Evolutionary conservation across 2,888 invertebrate genomes (phyloP), one percentile per base, ranked within the genome.

Genomic region (Abrostola triplasia): DNA sequence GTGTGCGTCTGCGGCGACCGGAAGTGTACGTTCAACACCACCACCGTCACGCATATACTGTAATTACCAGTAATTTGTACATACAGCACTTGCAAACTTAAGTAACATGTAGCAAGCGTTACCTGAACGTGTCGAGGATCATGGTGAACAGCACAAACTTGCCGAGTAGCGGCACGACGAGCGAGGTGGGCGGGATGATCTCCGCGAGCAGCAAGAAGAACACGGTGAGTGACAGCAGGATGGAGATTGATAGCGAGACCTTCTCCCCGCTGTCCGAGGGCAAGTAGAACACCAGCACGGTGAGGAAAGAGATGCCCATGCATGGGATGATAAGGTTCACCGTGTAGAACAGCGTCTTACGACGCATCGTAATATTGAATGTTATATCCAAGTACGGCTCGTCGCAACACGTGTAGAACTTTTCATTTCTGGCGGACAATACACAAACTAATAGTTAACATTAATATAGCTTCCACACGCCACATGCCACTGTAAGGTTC

Each of bases 251-350:
- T 90, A 99, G 96, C 91, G 99, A 98, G 93, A 99, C 99, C 52
- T 99, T 99, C 95, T 99, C 99, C 84, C 99, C 99, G 92, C 98
- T 98, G 95, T 99, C 99, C 76, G 98, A 98, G 78, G 99, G 99
- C 91, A 99, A 95, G 94, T 99, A 99, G 96, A 99, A 99, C 86
- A 99, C 99, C 87, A 99, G 96, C 85, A 99, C 98, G 81, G 99
- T 99, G 88, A 99, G 97, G 93, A 98, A 98, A 81, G 98, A 98
- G 92, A 99, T 99, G 80, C 98, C 98, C 97, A 99, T 98, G 92
- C 99, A 99, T 73, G 98, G 99, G 89, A 99, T 98, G 92, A 99
- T 98, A 87, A 99, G 96, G 95, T 99, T 99, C 84, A 99, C 98
- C 58, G 98, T 99, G 95, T 99, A 99, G 96, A 99, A 99, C 81